Conservation (phyloP, 1,140 invertebrate species). For the Zaprionus nigranus region DNA sequence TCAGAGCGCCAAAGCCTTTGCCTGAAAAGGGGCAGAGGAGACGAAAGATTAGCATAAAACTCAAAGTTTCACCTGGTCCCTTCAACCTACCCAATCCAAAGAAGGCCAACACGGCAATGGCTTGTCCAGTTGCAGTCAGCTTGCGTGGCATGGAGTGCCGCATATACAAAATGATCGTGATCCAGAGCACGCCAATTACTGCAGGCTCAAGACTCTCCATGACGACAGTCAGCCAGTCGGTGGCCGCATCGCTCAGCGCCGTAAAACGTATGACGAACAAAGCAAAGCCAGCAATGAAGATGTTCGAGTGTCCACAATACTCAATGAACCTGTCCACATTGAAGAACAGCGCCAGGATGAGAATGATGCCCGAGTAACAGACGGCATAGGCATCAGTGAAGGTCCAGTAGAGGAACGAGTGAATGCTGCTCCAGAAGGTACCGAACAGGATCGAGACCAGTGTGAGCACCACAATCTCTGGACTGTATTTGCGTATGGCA, state of each 20-base stretch:
- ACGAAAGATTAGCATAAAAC: not conserved
- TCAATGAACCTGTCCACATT: constrained; percentile 93
- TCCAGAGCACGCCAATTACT: constrained; percentile 93
- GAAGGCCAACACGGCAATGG: constrained; percentile 91
- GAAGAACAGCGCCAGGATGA: constrained; percentile 89
- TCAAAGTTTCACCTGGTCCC: too few species aligned
- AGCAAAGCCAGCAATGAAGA: constrained; percentile 91
- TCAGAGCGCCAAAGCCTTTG: constrained; percentile 88
- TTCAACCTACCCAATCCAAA: constrained; percentile 88
- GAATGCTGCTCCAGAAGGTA: constrained; percentile 91
- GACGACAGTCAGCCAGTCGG: constrained; percentile 88
- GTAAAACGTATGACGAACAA: constrained; percentile 91
- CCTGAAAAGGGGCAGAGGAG: constrained; percentile 83
- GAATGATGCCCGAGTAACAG: constrained; percentile 85
- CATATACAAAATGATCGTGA: constrained; percentile 92
- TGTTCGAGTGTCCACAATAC: constrained; percentile 93
- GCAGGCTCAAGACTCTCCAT: constrained; percentile 92
- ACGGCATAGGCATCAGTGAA: constrained; percentile 60
- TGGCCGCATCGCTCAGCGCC: constrained; percentile 87
- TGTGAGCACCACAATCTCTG: constrained; percentile 89
- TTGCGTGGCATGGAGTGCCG: constrained; percentile 92
- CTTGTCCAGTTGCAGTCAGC: constrained; percentile 92
- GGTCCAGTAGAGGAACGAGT: constrained; percentile 90
- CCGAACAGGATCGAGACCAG: constrained; percentile 90
- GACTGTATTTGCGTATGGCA: constrained; percentile 89